Conservation (phyloP, 2,888 invertebrate species). For the Eulithis prunata region DNA sequence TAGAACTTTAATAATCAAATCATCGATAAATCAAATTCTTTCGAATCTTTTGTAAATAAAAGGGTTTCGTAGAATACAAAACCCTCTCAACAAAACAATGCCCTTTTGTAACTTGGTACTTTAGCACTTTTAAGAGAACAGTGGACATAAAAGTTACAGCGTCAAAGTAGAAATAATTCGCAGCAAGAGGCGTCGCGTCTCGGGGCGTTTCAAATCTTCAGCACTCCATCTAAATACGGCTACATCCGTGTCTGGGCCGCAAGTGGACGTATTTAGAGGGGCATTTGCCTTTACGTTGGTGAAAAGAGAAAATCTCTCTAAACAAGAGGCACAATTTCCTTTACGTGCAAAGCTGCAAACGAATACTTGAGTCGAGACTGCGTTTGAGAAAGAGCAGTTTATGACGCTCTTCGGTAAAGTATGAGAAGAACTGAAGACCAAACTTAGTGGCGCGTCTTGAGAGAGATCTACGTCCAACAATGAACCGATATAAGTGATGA, state of each 20-base stretch:
- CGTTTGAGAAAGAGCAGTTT: no score
- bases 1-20: no score
- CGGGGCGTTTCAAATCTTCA: conserved; percentile 53
- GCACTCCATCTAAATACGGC: conserved; percentile 67
- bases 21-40: background rate
- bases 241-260: conserved; percentile 67
- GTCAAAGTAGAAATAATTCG: conserved; percentile 62
- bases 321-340: no score
- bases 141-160: conserved; percentile 23
- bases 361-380: no score
- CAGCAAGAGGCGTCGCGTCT: conserved; percentile 56
- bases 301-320: background rate
- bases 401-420: no score
- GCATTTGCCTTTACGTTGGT: background rate
- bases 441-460: no score
- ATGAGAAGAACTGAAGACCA: no score
- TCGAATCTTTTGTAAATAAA: background rate
- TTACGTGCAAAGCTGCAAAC: no score
- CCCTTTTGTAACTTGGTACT: conserved; percentile 5
- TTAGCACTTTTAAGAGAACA: conserved; percentile 19
- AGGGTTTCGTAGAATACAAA: background rate
- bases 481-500: no score
- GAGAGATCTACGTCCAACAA: no score
- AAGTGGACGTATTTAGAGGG: conserved; percentile 32
- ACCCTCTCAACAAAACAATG: background rate